Conservation (phyloP, 37 sponge, comb jelly and placozoan species). For the Spongia lamella region DNA sequence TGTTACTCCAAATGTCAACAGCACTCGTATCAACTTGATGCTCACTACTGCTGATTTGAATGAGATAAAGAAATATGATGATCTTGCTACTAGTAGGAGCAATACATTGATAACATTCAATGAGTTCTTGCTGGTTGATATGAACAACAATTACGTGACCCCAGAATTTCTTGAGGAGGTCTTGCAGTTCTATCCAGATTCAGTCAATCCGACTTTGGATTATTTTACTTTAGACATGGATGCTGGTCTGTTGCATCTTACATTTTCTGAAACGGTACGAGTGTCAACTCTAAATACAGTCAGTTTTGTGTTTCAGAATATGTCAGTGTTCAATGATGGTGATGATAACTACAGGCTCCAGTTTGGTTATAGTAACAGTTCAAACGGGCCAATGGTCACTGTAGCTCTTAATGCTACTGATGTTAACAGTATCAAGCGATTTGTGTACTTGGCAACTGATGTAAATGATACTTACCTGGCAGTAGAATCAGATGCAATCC, state of each 20-base stretch:
- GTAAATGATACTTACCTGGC: slow-evolving; percentile 56
- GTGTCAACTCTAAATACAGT: slow-evolving; percentile 48
- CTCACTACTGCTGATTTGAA: slow-evolving; percentile 80
- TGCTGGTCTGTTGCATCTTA: slow-evolving; percentile 61
- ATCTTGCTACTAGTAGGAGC: slow-evolving; percentile 43
- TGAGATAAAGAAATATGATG: slow-evolving; percentile 75
- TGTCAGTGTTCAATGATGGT: slow-evolving; percentile 2
- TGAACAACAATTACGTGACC: slow-evolving; percentile 62
- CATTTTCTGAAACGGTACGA: slow-evolving; percentile 82
- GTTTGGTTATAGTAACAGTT: slow-evolving; percentile 39
- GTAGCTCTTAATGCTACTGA: slow-evolving; percentile 45
- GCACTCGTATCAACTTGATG: slow-evolving; percentile 47
- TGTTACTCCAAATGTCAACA: slow-evolving; percentile 12
- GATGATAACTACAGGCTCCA: slow-evolving; percentile 42
- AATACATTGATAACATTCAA: slow-evolving; percentile 46
- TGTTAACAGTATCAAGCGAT: slow-evolving; percentile 82
- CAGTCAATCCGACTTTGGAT: slow-evolving; percentile 57
- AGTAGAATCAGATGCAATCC: slow-evolving; percentile 19
- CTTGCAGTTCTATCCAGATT: slow-evolving; percentile 45
- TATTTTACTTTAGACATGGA: slow-evolving; percentile 78
- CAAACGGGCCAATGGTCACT: slow-evolving; percentile 52
- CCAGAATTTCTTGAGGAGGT: slow-evolving; percentile 7
- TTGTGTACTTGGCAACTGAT: slow-evolving; percentile 56
- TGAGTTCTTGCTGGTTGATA: slow-evolving; percentile 62
- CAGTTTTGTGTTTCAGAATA: slow-evolving; percentile 47